These are phyloP conservation scores for Athripsodes cinereus DNA, from an alignment of 2,888 invertebrate species.

Conservation along the genomic window DNA sequence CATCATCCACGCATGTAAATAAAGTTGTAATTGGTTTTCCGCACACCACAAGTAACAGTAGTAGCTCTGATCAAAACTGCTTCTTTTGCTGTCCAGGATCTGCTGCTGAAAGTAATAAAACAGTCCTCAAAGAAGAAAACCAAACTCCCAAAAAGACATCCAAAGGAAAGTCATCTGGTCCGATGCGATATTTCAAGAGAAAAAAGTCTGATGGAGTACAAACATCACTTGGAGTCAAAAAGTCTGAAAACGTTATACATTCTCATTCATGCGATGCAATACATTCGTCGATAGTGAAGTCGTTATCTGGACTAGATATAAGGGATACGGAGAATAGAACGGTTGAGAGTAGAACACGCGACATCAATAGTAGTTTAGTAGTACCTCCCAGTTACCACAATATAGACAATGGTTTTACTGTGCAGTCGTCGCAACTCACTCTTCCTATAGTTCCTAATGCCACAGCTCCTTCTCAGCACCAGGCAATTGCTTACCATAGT, in stretches of 20 bases:
- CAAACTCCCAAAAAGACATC: not conserved
- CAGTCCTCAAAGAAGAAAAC: not conserved
- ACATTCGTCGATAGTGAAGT: not conserved
- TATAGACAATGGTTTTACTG: not conserved
- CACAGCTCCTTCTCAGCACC: not conserved
- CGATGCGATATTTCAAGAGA: not conserved
- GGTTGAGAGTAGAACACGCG: not conserved
- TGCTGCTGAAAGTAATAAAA: not conserved
- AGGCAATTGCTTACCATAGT: not conserved
- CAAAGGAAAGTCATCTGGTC: not conserved
- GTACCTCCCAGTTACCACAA: not conserved
- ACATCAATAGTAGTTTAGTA: not conserved
- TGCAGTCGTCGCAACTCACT: not conserved
- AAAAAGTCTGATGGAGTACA: not conserved
- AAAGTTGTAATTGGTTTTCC: not conserved
- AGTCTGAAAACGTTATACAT: not conserved
- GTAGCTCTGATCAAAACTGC: not conserved
- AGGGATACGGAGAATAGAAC: not conserved
- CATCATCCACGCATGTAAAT: not conserved
- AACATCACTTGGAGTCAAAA: not conserved
- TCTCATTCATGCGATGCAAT: not conserved
- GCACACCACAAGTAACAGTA: not conserved
- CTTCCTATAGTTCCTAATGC: slow-evolving; percentile 3
- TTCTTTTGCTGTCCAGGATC: not conserved
- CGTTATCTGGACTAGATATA: not conserved